phyloP scores from a whole-genome alignment of 2,797 vertebrate species.

The Leucoraja ocellata region DNA sequence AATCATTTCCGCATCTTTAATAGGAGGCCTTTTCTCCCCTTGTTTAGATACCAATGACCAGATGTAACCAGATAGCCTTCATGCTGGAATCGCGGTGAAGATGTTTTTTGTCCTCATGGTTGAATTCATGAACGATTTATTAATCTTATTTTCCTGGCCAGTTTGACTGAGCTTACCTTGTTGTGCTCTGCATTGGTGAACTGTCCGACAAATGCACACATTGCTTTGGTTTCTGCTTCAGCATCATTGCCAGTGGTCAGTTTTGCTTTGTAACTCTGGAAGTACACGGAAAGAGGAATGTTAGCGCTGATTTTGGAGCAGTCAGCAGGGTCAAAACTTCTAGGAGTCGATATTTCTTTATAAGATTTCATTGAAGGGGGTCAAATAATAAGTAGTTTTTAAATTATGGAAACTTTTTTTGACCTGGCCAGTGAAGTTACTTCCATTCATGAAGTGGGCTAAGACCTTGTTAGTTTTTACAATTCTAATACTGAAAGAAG shows the following conservation, averaged over 20 bases:
- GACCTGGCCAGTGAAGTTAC: too few relatives aligned
- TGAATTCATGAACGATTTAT: background rate
- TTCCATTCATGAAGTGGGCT: background rate
- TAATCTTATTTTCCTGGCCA: background rate
- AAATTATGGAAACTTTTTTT: background rate
- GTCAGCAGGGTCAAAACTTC: background rate
- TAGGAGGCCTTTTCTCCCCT: background rate
- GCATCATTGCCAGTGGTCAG: conserved; percentile 78
- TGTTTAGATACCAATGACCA: background rate
- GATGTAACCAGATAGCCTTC: background rate
- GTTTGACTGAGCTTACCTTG: conserved; percentile 64
- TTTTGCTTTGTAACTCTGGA: conserved; percentile 83
- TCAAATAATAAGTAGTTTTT: background rate
- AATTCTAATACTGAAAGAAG: background rate
- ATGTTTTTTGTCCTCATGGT: background rate
- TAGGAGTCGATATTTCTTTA: background rate
- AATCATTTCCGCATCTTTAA: background rate
- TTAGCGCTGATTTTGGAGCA: background rate
- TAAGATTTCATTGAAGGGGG: background rate
- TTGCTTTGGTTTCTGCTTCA: conserved; percentile 78
- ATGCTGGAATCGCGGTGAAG: background rate
- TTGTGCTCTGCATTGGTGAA: conserved; percentile 74
- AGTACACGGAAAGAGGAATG: background rate
- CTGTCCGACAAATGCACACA: conserved; percentile 86
- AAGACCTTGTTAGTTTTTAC: background rate